Conservation (phyloP, 2,888 invertebrate genomes). For the Pteria penguin region DNA sequence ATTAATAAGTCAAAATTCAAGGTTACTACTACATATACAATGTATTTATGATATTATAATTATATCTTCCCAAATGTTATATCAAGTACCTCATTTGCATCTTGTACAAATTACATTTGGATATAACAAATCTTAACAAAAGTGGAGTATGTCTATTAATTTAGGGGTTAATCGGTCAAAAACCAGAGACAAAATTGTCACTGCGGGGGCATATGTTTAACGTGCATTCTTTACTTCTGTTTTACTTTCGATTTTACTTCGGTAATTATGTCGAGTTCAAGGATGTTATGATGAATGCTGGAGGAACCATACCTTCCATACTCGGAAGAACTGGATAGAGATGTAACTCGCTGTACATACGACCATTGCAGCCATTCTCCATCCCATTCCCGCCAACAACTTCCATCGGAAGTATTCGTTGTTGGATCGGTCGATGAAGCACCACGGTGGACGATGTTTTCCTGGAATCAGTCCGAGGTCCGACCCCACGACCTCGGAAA, state of each 20-base stretch:
- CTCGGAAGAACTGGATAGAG: constrained; percentile 19
- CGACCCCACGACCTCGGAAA: constrained; percentile 54
- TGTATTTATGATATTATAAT: too few relatives aligned
- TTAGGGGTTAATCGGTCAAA: too few relatives aligned
- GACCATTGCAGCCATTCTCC: constrained; percentile 36
- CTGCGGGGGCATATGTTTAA: too few relatives aligned
- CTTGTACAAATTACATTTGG: too few relatives aligned
- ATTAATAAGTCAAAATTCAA: too few relatives aligned
- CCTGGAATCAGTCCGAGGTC: constrained; percentile 41
- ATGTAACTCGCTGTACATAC: constrained; percentile 26
- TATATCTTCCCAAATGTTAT: too few relatives aligned
- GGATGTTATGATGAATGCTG: neutral
- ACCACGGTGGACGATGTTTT: constrained; percentile 49
- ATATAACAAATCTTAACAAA: too few relatives aligned
- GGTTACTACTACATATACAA: too few relatives aligned
- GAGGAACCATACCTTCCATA: constrained; percentile 15
- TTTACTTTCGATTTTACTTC: too few relatives aligned
- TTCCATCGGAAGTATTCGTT: constrained; percentile 28
- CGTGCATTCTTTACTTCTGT: neutral
- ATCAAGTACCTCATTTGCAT: too few relatives aligned
- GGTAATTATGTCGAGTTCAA: neutral
- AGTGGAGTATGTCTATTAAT: too few relatives aligned
- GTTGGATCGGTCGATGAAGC: constrained; percentile 46
- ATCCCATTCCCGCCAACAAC: constrained; percentile 35
- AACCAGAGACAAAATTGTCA: too few relatives aligned